A percentile compares a stretch with the other conserved stretches of the same genome.
Evolutionary conservation across 2,888 invertebrate species (phyloP).

Genomic region (Syritta pipiens): DNA sequence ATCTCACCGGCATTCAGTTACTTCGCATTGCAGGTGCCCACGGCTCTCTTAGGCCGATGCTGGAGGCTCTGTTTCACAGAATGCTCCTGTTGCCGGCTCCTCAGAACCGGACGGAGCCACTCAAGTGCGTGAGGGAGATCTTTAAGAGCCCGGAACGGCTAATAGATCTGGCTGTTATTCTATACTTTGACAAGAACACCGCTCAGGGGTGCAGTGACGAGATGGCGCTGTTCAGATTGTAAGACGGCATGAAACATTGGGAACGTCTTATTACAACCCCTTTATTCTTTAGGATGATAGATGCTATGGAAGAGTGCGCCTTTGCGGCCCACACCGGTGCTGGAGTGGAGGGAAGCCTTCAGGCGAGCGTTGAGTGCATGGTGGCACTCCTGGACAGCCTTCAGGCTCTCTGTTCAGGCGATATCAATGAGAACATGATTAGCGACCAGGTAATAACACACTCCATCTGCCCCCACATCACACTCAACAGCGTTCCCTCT

Average conservation of each 20-base stretch:
- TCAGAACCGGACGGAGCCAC: constrained; percentile 90
- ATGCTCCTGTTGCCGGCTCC: constrained; percentile 94
- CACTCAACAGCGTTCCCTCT: background rate
- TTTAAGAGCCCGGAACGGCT: constrained; percentile 86
- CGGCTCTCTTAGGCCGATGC: constrained; percentile 91
- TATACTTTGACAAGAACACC: constrained; percentile 84
- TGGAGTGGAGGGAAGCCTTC: constrained; percentile 86
- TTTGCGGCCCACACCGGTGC: constrained; percentile 83
- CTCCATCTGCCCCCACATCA: background rate
- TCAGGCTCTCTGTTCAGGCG: constrained; percentile 89
- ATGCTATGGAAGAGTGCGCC: constrained; percentile 95
- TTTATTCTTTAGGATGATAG: constrained; percentile 86
- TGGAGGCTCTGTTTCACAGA: constrained; percentile 95
- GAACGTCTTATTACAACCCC: background rate
- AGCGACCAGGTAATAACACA: constrained; percentile 74
- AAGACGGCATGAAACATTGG: constrained; percentile 79
- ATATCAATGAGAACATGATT: constrained; percentile 82
- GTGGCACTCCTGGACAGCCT: constrained; percentile 90
- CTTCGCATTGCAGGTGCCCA: constrained; percentile 93
- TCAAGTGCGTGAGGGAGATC: constrained; percentile 90
- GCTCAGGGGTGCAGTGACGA: constrained; percentile 85
- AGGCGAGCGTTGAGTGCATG: constrained; percentile 90
- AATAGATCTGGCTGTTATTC: constrained; percentile 83
- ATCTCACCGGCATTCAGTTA: constrained; percentile 91
- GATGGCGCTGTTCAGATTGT: constrained; percentile 91